Base-by-base conservation (phyloP, 2,888 invertebrate species). In the Meloe dianella region DNA sequence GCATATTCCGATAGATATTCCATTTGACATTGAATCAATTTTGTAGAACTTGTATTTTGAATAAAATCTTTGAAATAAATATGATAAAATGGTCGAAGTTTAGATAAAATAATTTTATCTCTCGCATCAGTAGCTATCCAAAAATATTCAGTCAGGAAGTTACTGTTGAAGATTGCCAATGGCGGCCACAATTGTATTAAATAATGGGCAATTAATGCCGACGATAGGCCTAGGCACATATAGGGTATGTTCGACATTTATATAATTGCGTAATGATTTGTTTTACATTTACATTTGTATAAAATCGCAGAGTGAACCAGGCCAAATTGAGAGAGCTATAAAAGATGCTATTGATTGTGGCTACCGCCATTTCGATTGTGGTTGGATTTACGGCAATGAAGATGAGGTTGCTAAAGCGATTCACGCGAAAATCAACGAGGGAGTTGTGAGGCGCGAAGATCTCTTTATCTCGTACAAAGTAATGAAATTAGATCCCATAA, bases 361-460 rank as follows among this genome's bases (percentile, higher is more conserved):
- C 0, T 91, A 90, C 79, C 83, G 90, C 0, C 89, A 89, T 72
- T 86, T 91, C 22, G 91, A 91, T 76, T 88, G 89, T 1, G 90
- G 91, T 0, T 84, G 86, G 57, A 81, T 85, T 20, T 90, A 91
- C 75, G 85, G 84, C 0, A 87, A 87, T 57, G 88, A 88, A 75
- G 76, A 77, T 8, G 85, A 88, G 77, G 86, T 89, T 0, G 89
- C 89, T 0, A 81, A 83, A 67, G 89, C 86, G 0, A 83, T 89
- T 22, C 83, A 83, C 10, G 84, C 85, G 4, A 88, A 87, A 51
- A 84, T 89, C 20, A 75, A 77, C 0, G 85, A 85, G 61, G 86
- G 86, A 0, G 77, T 84, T 0, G 85, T 89, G 7, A 86, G 82
- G 38, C 83, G 89, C 58, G 85, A 87, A 20, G 85, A 89, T 8